Percentiles rank a stretch among this genome's conserved stretches.
These are phyloP conservation scores for Antheraea pernyi DNA, from an alignment of 1,140 invertebrate species.

Conservation along the genomic window DNA sequence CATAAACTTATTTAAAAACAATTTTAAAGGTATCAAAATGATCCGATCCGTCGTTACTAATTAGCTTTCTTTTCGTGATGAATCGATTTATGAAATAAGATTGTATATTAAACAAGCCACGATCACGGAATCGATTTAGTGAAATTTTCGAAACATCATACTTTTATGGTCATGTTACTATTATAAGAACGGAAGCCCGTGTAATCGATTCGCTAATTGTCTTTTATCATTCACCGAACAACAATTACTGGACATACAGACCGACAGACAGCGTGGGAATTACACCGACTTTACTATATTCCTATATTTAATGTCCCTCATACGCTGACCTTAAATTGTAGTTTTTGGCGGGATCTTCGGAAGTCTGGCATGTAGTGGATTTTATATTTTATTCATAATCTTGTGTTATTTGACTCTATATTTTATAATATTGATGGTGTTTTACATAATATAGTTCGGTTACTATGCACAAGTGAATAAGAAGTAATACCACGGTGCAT, in stretches of 20 bases:
- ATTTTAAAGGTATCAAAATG: neutral
- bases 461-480: too few species aligned
- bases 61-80: too few species aligned
- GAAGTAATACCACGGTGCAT: too few species aligned
- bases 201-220: constrained; percentile 24
- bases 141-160: neutral
- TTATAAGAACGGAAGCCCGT: constrained; percentile 18
- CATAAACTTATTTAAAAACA: neutral
- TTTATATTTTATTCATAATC: too few species aligned
- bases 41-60: too few species aligned
- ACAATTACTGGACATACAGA: neutral
- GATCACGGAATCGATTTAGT: neutral
- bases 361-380: too few species aligned
- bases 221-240: constrained; percentile 4
- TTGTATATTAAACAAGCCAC: neutral
- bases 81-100: neutral
- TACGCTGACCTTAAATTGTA: neutral
- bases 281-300: neutral
- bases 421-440: too few species aligned
- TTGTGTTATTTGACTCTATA: too few species aligned
- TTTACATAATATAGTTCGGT: too few species aligned
- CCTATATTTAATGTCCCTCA: neutral
- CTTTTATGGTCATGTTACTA: constrained; percentile 8
- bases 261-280: neutral
- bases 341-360: too few species aligned